These are phyloP conservation scores for Lacerta bilineata DNA, from an alignment of 2,797 vertebrate species.

Conservation along the genomic window DNA sequence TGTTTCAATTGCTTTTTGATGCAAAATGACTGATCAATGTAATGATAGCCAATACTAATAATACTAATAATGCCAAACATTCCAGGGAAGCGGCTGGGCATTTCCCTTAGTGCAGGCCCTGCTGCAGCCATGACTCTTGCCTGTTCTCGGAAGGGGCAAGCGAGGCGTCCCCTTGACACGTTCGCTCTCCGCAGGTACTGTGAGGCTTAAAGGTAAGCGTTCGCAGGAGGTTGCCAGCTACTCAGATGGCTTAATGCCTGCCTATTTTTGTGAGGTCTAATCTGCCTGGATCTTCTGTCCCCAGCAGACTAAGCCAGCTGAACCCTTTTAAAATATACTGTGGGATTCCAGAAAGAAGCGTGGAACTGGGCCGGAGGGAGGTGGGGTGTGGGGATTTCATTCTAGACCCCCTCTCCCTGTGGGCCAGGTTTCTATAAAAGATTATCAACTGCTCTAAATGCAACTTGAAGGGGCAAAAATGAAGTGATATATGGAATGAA, in stretches of 20 bases:
- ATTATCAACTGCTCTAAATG: not conserved
- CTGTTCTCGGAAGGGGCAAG: not conserved
- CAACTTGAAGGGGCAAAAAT: not conserved
- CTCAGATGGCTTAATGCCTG: slow-evolving; percentile 73
- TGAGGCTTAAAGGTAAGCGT: slow-evolving; percentile 44
- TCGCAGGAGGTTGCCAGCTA: slow-evolving; percentile 57
- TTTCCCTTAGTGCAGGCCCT: no score
- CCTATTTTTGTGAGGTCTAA: slow-evolving; percentile 71
- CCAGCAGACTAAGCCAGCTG: slow-evolving; percentile 68
- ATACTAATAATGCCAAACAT: not conserved
- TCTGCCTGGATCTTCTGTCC: slow-evolving; percentile 72
- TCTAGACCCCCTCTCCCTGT: no score
- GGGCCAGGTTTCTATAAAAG: not conserved
- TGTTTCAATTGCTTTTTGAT: no score
- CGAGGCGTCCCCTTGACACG: not conserved
- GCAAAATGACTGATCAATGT: no score
- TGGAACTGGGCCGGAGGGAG: no score
- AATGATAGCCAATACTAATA: no score
- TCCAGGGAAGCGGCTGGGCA: not conserved
- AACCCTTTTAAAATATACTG: slow-evolving; percentile 59
- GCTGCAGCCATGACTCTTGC: not conserved
- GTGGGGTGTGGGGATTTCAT: not conserved
- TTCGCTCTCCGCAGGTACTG: not conserved
- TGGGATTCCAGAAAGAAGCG: not conserved
- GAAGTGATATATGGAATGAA: not conserved